Base-by-base conservation (phyloP, 2,797 vertebrate genomes). In the Euphonia xanthogaster region DNA sequence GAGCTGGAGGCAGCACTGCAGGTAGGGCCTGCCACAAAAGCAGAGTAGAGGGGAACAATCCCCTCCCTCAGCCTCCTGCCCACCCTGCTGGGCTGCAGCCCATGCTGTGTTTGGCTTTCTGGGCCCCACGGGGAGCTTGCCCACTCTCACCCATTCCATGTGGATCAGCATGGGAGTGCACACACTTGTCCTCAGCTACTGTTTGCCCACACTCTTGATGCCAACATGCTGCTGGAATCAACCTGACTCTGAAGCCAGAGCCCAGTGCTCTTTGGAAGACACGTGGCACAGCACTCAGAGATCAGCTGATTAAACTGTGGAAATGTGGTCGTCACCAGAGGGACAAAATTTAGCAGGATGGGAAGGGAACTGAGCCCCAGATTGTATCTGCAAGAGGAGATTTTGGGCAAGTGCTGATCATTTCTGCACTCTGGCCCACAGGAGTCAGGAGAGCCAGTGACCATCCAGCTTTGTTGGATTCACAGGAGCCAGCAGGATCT, bases 231-330 rank as follows among this genome's bases (percentile, higher is more conserved):
- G 58, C 51, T 5, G 13, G 48, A 79, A 37, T 31, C 3, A 1
- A 4, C 14, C 55, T 45, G 44, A 11, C 24, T n/a, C 30, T 21
- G 72, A 42, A 71, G 53, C 14, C 11, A 5, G 47, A 62, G 50
- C 66, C 30, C 31, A 4, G 57, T 17, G 58, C 85, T 61, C 47
- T 54, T 61, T n/a, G 47, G 35, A 31, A 68, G 66, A 40, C 35
- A 33, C 14, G 2, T 0, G 1, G 57, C 20, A 28, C 30, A 33
- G 51, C 3, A 1, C 39, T 51, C 3, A 2, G 63, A 50, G 44
- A 68, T n/a, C 30, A 45, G 7, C 6, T 19, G 24, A 35, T 51
- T 8, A 14, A 77, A 66, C 44, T 71, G 73, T 74, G 81, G 73
- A 31, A 71, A 39, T 4, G 40, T 19, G 60, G 9, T n/a, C 28